Base-by-base conservation (phyloP, 2,888 invertebrate genomes). In the Drosophila greeni region DNA sequence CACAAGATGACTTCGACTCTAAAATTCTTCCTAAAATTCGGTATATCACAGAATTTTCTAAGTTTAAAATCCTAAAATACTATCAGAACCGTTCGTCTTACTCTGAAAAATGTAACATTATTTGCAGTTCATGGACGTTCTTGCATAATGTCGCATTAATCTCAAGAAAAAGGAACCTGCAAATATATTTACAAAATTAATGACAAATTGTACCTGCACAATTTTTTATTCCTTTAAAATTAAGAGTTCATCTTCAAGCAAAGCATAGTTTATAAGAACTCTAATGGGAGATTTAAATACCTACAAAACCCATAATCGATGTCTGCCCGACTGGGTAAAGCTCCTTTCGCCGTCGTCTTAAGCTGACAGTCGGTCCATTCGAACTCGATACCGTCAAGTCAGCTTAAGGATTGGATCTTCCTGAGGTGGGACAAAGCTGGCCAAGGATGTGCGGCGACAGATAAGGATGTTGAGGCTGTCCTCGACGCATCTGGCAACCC, bases 351-450 rank as follows among this genome's bases (percentile, higher is more conserved):
- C 42, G 40, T 39, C 29, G 26, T 29, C 23, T 34, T 74, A 80
- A 77, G 75, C 67, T 65, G 81, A 80, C 80, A 76, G 57, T 61
- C 70, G 66, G 51, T 7, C 18, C 26, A 52, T 58, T 42, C 57
- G 39, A 36, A 49, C 59, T 26, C 34, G 37, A 59, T 29, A 43
- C 37, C 12, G 31, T 23, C 36, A 42, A 47, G 40, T 36, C 51
- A 51, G 55, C 54, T 51, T 36, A 54, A 11, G 20, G 24, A 18
- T 16, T 18, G 39, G 0, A 4, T 7, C 5, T 24, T 20, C 48
- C 34, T 26, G 52, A 52, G 26, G 52, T 26, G 55, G 52, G 26
- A 36, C 43, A 52, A 52, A 62, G 62, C 62, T 31, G 48, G 14
- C 67, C 31, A 57, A 67, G 67, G 67, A 67, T 58, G 58, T 39